Evolutionary conservation across 2,797 vertebrate species (phyloP).

Genomic region (Varecia variegata): DNA sequence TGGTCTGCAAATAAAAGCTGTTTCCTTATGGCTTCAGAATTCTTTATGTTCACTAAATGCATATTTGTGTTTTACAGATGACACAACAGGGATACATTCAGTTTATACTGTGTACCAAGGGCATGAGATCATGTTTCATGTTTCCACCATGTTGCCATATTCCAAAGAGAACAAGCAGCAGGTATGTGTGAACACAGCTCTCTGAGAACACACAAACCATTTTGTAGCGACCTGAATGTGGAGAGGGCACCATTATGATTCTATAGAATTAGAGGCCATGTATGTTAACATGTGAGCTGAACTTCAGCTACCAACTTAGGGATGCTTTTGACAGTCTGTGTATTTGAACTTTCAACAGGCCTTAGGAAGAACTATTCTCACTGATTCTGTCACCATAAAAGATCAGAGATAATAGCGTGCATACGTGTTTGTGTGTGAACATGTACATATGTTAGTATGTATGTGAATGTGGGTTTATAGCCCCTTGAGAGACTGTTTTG

Average conservation of each 20-base stretch:
- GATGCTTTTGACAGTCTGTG: background rate
- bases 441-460: background rate
- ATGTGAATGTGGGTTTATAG: background rate
- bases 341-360: background rate
- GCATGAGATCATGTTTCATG: constrained; percentile 99
- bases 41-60: background rate
- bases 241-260: background rate
- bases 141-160: constrained; percentile 98
- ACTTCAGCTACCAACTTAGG: background rate
- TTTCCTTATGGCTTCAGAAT: background rate
- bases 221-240: accelerated
- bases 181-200: constrained; percentile 82
- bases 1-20: background rate
- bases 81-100: constrained; percentile 96
- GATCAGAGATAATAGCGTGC: background rate
- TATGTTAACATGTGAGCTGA: background rate
- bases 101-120: constrained; percentile 99
- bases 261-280: background rate
- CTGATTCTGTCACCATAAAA: background rate
- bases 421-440: accelerated
- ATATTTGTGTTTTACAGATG: constrained; percentile 86
- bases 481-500: background rate
- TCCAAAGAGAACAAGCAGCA: constrained; percentile 99
- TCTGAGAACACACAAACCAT: background rate
- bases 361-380: background rate